Percentiles rank a stretch among this genome's conserved stretches.
These are phyloP conservation scores for Papilio helenus DNA, from an alignment of 1,140 invertebrate genomes.

Conservation along the genomic window DNA sequence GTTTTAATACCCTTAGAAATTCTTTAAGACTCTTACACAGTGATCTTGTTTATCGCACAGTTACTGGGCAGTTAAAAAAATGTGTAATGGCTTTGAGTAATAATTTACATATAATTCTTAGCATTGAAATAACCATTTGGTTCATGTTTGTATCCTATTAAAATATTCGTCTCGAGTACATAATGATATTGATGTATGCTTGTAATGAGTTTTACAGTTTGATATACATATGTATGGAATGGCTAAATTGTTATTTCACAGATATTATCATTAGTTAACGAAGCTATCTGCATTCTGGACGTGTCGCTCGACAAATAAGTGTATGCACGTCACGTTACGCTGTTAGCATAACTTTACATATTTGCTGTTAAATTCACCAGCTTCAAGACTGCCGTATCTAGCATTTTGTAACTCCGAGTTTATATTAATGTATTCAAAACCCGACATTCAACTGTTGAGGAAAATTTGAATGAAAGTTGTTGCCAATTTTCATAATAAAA, in stretches of 20 bases:
- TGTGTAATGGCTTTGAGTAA: background rate
- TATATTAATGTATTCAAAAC: constrained; percentile 21
- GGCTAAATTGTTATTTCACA: background rate
- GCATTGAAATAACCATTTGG: background rate
- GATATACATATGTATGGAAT: background rate
- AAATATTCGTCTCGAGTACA: background rate
- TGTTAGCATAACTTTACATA: constrained; percentile 79
- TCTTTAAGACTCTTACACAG: background rate
- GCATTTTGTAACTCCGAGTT: constrained; percentile 25
- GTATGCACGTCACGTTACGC: constrained; percentile 54
- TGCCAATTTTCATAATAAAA: background rate
- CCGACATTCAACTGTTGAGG: background rate
- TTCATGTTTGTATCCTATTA: background rate
- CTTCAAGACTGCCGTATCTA: constrained; percentile 18
- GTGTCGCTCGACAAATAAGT: constrained; percentile 63
- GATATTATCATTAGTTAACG: constrained; percentile 52
- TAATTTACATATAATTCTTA: background rate
- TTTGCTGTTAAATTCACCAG: constrained; percentile 66
- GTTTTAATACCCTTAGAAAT: background rate
- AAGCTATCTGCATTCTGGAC: constrained; percentile 65
- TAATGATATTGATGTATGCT: background rate
- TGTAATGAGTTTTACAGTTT: background rate
- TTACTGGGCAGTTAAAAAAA: background rate
- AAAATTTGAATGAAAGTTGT: background rate
- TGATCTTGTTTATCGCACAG: background rate